A percentile compares a stretch with the other conserved stretches of the same genome.
Conservation (phyloP, 1,140 invertebrate genomes). For the Pristionchus pacificus region DNA sequence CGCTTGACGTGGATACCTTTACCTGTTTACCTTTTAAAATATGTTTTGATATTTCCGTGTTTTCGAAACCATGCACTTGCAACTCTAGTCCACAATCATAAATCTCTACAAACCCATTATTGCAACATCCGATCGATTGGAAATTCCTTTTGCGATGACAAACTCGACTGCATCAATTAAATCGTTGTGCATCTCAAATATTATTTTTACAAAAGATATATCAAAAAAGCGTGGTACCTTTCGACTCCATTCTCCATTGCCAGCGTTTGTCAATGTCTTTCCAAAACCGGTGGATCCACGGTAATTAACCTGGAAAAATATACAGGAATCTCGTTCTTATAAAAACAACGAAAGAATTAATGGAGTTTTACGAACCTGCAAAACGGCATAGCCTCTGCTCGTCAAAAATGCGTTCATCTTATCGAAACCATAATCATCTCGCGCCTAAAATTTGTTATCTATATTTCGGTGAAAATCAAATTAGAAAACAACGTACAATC, state of each 20-base stretch:
- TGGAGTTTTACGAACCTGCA: slow-evolving; percentile 38
- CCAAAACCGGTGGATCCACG: slow-evolving; percentile 54
- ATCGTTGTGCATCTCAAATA: slow-evolving; percentile 48
- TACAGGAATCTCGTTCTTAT: no score
- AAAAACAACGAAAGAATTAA: background rate
- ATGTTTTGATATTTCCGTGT: no score
- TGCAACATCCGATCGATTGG: slow-evolving; percentile 42
- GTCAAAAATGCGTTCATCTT: slow-evolving; percentile 52
- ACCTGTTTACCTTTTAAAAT: no score
- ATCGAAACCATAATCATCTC: slow-evolving; percentile 52
- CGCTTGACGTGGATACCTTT: slow-evolving; percentile 17
- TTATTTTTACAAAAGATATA: background rate
- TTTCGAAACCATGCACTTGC: no score
- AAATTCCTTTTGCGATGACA: slow-evolving; percentile 49
- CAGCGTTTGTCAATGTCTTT: slow-evolving; percentile 52
- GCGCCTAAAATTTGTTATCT: no score
- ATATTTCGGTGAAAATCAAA: no score
- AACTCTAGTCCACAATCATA: no score
- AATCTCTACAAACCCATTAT: slow-evolving; percentile 43
- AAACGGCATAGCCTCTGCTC: slow-evolving; percentile 52
- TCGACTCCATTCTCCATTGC: slow-evolving; percentile 56
- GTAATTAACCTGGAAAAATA: slow-evolving; percentile 50
- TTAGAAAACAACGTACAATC: background rate
- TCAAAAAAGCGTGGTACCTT: slow-evolving; percentile 31
- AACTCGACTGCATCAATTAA: slow-evolving; percentile 55